These are phyloP conservation scores for Drosophila ananassae DNA, from an alignment of 1,140 invertebrate species.

Conservation along the genomic window DNA sequence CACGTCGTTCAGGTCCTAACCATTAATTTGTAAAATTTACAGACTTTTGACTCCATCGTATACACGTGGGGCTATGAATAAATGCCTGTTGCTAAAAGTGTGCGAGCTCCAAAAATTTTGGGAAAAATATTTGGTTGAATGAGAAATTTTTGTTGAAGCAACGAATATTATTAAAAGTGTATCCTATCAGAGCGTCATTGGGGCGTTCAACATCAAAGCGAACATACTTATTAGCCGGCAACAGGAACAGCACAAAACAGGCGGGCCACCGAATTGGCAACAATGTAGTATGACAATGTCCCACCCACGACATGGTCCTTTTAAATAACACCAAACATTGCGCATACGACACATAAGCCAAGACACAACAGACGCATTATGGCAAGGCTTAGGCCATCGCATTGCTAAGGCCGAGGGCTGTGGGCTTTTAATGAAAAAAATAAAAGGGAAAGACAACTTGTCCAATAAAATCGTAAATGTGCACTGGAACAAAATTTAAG, in stretches of 20 bases:
- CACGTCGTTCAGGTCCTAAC: slow-evolving; percentile 34
- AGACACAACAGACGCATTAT: slow-evolving; percentile 34
- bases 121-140: slow-evolving; percentile 20
- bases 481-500: neutral
- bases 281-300: slow-evolving; percentile 21
- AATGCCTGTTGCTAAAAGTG: neutral
- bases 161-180: slow-evolving; percentile 60
- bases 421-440: slow-evolving; percentile 19
- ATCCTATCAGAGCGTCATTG: slow-evolving; percentile 34
- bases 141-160: slow-evolving; percentile 41
- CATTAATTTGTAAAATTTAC: slow-evolving; percentile 59
- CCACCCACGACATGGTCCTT: neutral
- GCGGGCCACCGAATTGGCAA: slow-evolving; percentile 4
- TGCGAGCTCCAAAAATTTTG: slow-evolving; percentile 4
- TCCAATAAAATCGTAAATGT: slow-evolving; percentile 36
- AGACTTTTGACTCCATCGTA: slow-evolving; percentile 47
- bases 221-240: slow-evolving; percentile 36
- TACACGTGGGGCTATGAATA: slow-evolving; percentile 13
- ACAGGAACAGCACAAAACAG: slow-evolving; percentile 5
- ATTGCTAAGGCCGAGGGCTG: slow-evolving; percentile 12
- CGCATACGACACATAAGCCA: slow-evolving; percentile 49
- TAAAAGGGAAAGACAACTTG: slow-evolving; percentile 21
- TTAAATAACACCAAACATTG: slow-evolving; percentile 30
- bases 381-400: slow-evolving; percentile 23
- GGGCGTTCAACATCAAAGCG: slow-evolving; percentile 51